These are phyloP conservation scores for Phyllopteryx taeniolatus DNA, from an alignment of 2,113 vertebrate species.

Conservation along the genomic window DNA sequence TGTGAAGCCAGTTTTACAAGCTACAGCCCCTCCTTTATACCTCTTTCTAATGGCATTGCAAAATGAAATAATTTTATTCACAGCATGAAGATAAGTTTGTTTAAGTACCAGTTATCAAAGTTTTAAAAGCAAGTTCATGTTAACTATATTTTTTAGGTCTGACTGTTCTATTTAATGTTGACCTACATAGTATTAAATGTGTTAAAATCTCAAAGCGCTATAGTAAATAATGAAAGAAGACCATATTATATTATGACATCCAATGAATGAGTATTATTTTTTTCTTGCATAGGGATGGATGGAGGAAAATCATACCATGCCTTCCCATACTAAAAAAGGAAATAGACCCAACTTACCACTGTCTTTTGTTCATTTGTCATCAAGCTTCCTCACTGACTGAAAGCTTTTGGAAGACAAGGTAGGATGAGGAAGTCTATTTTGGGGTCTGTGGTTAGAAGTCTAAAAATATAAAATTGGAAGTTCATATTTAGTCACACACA, in stretches of 20 bases:
- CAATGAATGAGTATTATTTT: not conserved
- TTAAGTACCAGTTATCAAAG: not conserved
- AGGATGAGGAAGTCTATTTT: slow-evolving; percentile 41
- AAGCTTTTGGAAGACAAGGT: slow-evolving; percentile 15
- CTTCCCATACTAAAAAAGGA: not conserved
- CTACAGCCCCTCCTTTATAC: not conserved
- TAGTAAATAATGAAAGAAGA: too few species aligned
- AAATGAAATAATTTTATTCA: not conserved
- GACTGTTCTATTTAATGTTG: not conserved
- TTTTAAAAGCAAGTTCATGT: not conserved
- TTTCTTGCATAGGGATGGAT: not conserved
- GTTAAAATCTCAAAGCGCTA: not conserved
- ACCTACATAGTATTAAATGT: not conserved
- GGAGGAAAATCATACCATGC: not conserved
- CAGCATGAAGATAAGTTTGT: not conserved
- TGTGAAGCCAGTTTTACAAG: slow-evolving; percentile 21
- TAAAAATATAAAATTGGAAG: slow-evolving; percentile 34
- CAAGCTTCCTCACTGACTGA: slow-evolving; percentile 37
- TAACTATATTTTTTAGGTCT: not conserved
- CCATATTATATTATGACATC: not conserved
- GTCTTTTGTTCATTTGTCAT: slow-evolving; percentile 24
- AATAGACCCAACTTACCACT: slow-evolving; percentile 23
- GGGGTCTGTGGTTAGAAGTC: slow-evolving; percentile 17
- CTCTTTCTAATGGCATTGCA: not conserved
- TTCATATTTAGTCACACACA: slow-evolving; percentile 29